These are phyloP conservation scores for Rhagoletis pomonella DNA, from an alignment of 1,140 invertebrate species.

Conservation along the genomic window DNA sequence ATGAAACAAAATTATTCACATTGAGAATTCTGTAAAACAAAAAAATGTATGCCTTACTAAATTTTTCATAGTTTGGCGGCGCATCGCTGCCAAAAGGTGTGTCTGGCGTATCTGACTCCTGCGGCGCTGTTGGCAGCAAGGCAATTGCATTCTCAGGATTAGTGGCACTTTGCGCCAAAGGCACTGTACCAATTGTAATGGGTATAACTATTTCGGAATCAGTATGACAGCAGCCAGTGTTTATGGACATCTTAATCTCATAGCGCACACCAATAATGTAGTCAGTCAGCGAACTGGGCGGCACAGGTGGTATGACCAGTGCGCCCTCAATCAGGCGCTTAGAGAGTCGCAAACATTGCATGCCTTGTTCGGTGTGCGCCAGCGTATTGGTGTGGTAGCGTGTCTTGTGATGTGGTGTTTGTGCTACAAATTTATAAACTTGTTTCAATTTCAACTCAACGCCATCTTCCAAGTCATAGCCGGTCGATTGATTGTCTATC, in stretches of 20 bases:
- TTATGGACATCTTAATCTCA: slow-evolving; percentile 60
- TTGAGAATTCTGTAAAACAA: neutral
- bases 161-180: slow-evolving; percentile 62
- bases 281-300: slow-evolving; percentile 72
- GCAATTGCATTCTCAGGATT: slow-evolving; percentile 38
- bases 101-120: neutral
- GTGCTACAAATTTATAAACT: slow-evolving; percentile 60
- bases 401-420: slow-evolving; percentile 58
- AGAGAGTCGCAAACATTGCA: slow-evolving; percentile 62
- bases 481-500: slow-evolving; percentile 65
- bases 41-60: slow-evolving; percentile 51
- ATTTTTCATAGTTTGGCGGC: slow-evolving; percentile 47
- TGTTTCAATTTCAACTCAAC: slow-evolving; percentile 59
- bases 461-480: slow-evolving; percentile 62
- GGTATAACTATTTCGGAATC: slow-evolving; percentile 62
- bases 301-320: slow-evolving; percentile 63
- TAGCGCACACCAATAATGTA: slow-evolving; percentile 62
- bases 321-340: slow-evolving; percentile 63
- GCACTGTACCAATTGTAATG: slow-evolving; percentile 67
- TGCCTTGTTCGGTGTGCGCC: slow-evolving; percentile 50
- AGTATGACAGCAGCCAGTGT: slow-evolving; percentile 61
- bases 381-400: slow-evolving; percentile 58
- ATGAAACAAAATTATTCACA: neutral
- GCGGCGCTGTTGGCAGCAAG: slow-evolving; percentile 29
- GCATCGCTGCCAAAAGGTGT: slow-evolving; percentile 16